Evolutionary conservation across 2,888 invertebrate genomes (phyloP).

Genomic region (Matsumyia berberina): DNA sequence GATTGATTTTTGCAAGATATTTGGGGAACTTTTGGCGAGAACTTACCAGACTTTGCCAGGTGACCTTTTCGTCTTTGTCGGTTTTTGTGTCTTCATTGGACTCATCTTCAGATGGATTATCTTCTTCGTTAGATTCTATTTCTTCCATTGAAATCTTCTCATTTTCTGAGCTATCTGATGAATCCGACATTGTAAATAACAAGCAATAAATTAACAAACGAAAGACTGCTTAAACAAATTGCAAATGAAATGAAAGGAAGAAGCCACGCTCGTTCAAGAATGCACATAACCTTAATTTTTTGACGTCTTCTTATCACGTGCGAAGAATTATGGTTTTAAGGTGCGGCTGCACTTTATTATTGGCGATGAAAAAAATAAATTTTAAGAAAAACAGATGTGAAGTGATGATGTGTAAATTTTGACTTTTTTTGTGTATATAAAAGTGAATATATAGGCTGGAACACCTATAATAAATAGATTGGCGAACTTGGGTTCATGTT

Average conservation of each 20-base stretch:
- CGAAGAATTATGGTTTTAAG: background rate
- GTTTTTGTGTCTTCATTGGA: conserved; percentile 26
- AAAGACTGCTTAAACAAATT: conserved; percentile 20
- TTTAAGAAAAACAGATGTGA: too few relatives aligned
- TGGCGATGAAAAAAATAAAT: too few relatives aligned
- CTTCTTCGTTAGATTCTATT: conserved; percentile 69
- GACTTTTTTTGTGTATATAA: too few relatives aligned
- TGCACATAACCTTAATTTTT: conserved; percentile 57
- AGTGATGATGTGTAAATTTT: too few relatives aligned
- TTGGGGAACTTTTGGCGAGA: background rate
- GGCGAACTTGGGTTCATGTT: too few relatives aligned
- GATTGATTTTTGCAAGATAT: background rate
- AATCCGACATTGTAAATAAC: conserved; percentile 79
- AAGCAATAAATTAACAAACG: conserved; percentile 12
- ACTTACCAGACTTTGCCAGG: conserved; percentile 88
- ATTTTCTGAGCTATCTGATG: conserved; percentile 79
- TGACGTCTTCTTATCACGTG: background rate
- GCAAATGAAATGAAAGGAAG: conserved; percentile 39
- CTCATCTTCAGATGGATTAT: conserved; percentile 10
- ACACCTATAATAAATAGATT: too few relatives aligned
- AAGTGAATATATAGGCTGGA: too few relatives aligned
- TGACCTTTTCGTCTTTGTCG: conserved; percentile 80
- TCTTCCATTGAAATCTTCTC: conserved; percentile 79
- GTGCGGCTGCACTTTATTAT: background rate
- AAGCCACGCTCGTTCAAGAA: conserved; percentile 28